Conservation (phyloP, 2,113 vertebrate genomes). For the Cyphomyrus plagiostoma region DNA sequence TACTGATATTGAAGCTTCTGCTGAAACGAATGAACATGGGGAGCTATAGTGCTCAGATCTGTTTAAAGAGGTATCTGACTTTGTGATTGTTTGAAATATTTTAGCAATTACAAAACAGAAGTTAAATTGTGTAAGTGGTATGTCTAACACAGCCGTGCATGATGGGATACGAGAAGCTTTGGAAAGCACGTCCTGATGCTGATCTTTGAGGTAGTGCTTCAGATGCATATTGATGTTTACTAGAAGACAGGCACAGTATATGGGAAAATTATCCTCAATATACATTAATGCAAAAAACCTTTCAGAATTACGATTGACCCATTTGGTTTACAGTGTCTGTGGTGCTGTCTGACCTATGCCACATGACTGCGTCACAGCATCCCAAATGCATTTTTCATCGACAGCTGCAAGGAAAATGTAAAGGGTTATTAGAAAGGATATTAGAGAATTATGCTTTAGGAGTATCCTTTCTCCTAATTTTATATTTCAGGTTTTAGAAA, state of each 20-base stretch:
- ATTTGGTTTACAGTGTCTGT: not conserved
- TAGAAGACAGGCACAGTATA: not conserved
- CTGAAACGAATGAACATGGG: not conserved
- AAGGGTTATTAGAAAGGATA: not conserved
- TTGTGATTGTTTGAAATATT: not conserved
- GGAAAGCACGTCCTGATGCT: conserved; percentile 33
- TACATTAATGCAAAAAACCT: not conserved
- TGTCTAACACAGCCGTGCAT: not conserved
- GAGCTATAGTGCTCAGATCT: not conserved
- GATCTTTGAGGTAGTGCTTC: conserved; percentile 5
- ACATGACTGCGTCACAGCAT: not conserved
- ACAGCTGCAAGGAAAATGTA: not conserved
- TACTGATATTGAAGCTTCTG: not conserved
- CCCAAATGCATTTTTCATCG: not conserved
- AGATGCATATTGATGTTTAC: not conserved
- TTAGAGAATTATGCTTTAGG: not conserved
- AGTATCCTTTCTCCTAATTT: not conserved
- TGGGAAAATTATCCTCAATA: not conserved
- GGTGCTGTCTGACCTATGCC: not conserved
- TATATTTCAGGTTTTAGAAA: not conserved
- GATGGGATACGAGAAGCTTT: not conserved
- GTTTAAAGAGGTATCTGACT: not conserved
- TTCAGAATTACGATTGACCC: not conserved
- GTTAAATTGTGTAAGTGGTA: not conserved
- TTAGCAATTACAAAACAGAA: not conserved